Evolutionary conservation across 2,888 invertebrate genomes (phyloP).

Genomic region (Dolichopus griseipennis): DNA sequence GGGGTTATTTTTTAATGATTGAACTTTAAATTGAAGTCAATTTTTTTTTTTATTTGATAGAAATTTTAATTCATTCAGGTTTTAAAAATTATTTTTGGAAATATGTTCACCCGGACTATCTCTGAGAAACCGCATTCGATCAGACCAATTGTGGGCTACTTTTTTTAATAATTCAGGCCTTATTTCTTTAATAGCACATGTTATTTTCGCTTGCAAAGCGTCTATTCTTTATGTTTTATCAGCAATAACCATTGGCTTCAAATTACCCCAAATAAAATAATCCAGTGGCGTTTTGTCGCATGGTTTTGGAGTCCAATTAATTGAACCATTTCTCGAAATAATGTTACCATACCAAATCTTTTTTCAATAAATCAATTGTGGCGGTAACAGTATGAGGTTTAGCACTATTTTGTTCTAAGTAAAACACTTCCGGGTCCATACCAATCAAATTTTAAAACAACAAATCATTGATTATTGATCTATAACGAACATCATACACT

Average conservation of each 20-base stretch:
- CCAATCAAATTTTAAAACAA: conserved; percentile 10
- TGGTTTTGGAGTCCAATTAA: conserved; percentile 12
- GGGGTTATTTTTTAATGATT: too few species aligned
- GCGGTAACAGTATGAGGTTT: conserved; percentile 20
- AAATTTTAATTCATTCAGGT: too few species aligned
- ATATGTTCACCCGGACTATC: conserved; percentile 10
- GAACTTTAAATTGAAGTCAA: too few species aligned
- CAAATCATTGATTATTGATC: conserved; percentile 14
- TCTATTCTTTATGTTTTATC: too few species aligned
- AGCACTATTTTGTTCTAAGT: conserved; percentile 20
- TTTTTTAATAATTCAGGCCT: conserved; percentile 10
- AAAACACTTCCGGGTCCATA: conserved; percentile 15
- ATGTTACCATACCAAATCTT: conserved; percentile 10
- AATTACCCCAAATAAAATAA: conserved; percentile 14
- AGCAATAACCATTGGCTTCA: conserved; percentile 13
- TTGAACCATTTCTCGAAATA: background rate
- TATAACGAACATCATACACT: conserved; percentile 8
- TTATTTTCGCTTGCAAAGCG: conserved; percentile 13
- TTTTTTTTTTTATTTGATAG: too few species aligned
- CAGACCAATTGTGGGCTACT: conserved; percentile 13
- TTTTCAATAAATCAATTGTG: conserved; percentile 16
- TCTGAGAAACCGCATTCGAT: background rate
- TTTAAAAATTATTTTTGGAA: too few species aligned
- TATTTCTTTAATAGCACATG: conserved; percentile 9
- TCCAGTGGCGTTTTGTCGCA: conserved; percentile 17